Evolutionary conservation across 2,888 invertebrate genomes (phyloP), one percentile per base, ranked within the genome.

Genomic region (Psylliodes chrysocephalus): DNA sequence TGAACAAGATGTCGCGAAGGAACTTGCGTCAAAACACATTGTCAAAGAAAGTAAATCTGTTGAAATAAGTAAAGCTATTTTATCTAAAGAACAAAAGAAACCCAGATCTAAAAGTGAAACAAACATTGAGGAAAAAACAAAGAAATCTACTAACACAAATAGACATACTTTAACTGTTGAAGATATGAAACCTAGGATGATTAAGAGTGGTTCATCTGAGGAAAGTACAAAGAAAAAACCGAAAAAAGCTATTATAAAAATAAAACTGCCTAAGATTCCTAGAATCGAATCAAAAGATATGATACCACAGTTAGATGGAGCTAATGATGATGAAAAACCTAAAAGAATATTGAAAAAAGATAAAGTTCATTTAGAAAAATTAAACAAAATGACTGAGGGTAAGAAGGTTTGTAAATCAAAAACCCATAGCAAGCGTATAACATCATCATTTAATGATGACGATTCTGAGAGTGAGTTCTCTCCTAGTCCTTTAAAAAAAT

Each of bases 401-500:
- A 18, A 57, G 35, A 19, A 63, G 30, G 49, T 40, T 17, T 71
- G 73, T 62, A 40, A 66, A 8, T 17, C 55, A 38, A 77, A 72
- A 63, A 57, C 59, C 42, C 75, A 73, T 55, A 61, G 70, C 15
- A 68, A 64, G 60, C 68, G 72, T 38, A 47, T 73, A 17, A 75
- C 70, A 65, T 54, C 66, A 0, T 12, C 44, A 8, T 61, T 60
- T 51, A 28, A 71, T 52, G 70, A 74, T 17, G 56, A 68, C 10
- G 73, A 76, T 71, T 76, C 78, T 1, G 78, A 76, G 55, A 75
- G 77, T 49, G 79, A 79, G 53, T 77, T 77, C 66, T 46, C 63
- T 53, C 51, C 65, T 28, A 64, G 65, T 33, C 64, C 67, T 4
- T 49, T 64, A 1, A 66, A 66, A 56, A 35, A 18, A 22, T 17